Conservation (phyloP, 2,113 vertebrate species). For the Gracilinanus agilis region DNA sequence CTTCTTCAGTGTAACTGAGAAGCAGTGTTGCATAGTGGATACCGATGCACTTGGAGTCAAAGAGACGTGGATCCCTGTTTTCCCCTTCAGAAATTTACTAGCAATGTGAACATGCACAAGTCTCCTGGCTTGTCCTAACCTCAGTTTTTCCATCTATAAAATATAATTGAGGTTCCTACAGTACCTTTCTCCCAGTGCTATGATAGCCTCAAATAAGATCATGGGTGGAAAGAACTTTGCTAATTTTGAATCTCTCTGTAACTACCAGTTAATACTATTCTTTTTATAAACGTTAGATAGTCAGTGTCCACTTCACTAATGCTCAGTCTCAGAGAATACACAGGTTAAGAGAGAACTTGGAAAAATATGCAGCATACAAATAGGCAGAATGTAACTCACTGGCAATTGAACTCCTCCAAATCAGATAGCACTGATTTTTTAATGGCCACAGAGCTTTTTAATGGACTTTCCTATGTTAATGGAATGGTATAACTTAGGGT, state of each 20-base stretch:
- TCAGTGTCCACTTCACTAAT: not conserved
- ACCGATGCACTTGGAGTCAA: too few relatives aligned
- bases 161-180: not conserved
- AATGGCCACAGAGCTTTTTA: constrained; percentile 26
- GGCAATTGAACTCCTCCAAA: constrained; percentile 5
- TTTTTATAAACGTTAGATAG: constrained; percentile 29
- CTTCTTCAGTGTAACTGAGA: too few relatives aligned
- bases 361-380: constrained; percentile 33
- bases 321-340: constrained; percentile 28
- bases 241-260: not conserved
- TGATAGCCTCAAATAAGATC: not conserved
- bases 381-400: not conserved
- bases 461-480: not conserved
- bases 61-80: not conserved
- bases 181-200: not conserved
- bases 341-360: constrained; percentile 17
- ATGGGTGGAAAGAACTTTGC: not conserved
- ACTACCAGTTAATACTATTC: not conserved
- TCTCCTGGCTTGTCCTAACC: not conserved
- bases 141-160: not conserved
- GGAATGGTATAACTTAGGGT: not conserved
- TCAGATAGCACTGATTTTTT: not conserved
- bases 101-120: not conserved
- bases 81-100: not conserved
- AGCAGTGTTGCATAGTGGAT: too few relatives aligned